A percentile compares a stretch with the other conserved stretches of the same genome.
Evolutionary conservation across 2,888 invertebrate genomes (phyloP).

Genomic region (Syritta pipiens): DNA sequence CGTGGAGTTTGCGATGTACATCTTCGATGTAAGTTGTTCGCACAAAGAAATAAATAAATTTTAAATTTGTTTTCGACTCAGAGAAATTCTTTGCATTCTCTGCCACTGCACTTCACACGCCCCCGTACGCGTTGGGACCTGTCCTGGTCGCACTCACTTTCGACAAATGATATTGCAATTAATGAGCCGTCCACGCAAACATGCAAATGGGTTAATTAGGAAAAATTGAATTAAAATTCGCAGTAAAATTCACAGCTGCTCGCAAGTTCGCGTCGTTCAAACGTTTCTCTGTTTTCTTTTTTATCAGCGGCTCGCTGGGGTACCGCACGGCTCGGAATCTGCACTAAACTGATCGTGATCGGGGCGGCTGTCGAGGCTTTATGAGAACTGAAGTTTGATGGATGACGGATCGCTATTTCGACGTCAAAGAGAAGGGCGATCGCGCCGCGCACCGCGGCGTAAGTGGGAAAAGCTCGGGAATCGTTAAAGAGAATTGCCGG

Average conservation of each 20-base stretch:
- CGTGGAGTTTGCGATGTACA: slow-evolving; percentile 77
- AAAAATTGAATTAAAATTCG: slow-evolving; percentile 9
- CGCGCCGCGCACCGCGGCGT: background rate
- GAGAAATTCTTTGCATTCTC: slow-evolving; percentile 27
- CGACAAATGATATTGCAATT: slow-evolving; percentile 50
- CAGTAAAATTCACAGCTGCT: slow-evolving; percentile 22
- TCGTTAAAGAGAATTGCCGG: slow-evolving; percentile 14
- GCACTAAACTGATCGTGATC: slow-evolving; percentile 55
- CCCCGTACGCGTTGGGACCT: background rate
- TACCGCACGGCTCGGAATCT: slow-evolving; percentile 45
- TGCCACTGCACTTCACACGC: slow-evolving; percentile 23
- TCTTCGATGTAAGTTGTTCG: too few species aligned
- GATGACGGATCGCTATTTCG: too few species aligned
- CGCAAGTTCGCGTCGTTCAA: too few species aligned
- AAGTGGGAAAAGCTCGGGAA: slow-evolving; percentile 19
- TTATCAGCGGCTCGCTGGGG: background rate
- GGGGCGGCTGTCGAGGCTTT: slow-evolving; percentile 38
- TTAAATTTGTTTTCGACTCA: background rate
- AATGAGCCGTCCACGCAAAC: slow-evolving; percentile 30
- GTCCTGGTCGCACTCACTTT: background rate
- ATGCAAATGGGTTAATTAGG: slow-evolving; percentile 54
- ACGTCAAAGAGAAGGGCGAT: background rate
- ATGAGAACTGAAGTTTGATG: slow-evolving; percentile 44
- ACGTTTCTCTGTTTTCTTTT: slow-evolving; percentile 3
- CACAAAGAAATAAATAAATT: slow-evolving; percentile 15